These are phyloP conservation scores for Palythoa grandis DNA, from an alignment of 92 coral and sea anemone genomes.

Conservation along the genomic window DNA sequence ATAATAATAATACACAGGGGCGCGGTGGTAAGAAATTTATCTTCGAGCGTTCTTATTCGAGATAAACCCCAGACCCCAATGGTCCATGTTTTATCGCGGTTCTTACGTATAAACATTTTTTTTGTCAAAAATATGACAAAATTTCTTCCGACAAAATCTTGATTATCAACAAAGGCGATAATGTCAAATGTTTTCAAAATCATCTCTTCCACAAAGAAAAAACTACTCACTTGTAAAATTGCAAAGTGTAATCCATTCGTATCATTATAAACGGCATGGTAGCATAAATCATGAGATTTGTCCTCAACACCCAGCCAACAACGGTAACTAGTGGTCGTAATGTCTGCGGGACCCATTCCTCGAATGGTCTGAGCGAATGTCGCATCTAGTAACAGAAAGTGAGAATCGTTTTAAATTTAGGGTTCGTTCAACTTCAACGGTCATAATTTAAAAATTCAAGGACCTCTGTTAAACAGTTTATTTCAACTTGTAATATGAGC, in stretches of 20 bases:
- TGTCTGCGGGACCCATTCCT: not conserved
- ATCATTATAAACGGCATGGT: slow-evolving; percentile 25
- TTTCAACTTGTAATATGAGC: too few relatives aligned
- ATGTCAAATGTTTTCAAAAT: too few relatives aligned
- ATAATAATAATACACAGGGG: too few relatives aligned
- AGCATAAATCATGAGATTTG: slow-evolving; percentile 20
- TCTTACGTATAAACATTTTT: too few relatives aligned
- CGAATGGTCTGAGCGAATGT: slow-evolving; percentile 4
- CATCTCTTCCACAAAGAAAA: too few relatives aligned
- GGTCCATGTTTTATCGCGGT: too few relatives aligned
- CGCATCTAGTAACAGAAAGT: slow-evolving; percentile 14
- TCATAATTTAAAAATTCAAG: not conserved
- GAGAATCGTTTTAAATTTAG: not conserved
- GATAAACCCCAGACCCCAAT: too few relatives aligned
- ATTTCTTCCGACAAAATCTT: not conserved
- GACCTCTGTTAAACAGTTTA: not conserved
- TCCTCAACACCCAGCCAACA: slow-evolving; percentile 13
- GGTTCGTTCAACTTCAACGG: too few relatives aligned
- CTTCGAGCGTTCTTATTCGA: too few relatives aligned
- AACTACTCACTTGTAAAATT: slow-evolving; percentile 28
- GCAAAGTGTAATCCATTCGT: slow-evolving; percentile 18
- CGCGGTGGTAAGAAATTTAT: too few relatives aligned
- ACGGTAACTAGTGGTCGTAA: not conserved
- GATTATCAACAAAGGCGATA: too few relatives aligned
- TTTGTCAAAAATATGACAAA: not conserved